A percentile compares a stretch with the other conserved stretches of the same genome.
Conservation (phyloP, 2,113 vertebrate genomes). For the Helogale parvula region DNA sequence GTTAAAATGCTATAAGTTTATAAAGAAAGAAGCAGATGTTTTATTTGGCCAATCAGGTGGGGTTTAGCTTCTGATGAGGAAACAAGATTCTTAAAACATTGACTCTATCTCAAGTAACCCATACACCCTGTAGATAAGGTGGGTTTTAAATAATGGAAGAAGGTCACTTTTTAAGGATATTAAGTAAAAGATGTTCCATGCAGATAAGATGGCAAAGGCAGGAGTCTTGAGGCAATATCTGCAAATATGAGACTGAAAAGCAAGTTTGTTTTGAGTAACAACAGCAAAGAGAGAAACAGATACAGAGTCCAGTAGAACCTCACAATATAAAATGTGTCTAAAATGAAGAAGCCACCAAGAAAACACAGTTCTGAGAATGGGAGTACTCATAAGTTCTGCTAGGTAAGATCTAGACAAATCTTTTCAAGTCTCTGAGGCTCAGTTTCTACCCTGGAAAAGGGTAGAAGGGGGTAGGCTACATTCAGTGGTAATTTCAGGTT, state of each 20-base stretch:
- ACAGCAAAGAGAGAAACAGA: constrained; percentile 13
- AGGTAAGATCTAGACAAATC: not conserved
- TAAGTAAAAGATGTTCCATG: constrained; percentile 54
- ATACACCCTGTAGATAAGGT: not conserved
- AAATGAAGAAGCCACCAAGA: not conserved
- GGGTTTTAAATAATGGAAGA: constrained; percentile 57
- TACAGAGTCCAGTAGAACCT: not conserved
- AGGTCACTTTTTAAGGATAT: constrained; percentile 34
- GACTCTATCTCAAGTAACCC: constrained; percentile 43
- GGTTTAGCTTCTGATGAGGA: not conserved
- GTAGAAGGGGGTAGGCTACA: not conserved
- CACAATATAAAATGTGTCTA: not conserved
- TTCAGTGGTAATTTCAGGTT: not conserved
- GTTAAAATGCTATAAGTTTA: constrained; percentile 2
- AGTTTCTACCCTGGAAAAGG: not conserved
- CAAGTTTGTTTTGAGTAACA: not conserved
- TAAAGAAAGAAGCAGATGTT: not conserved
- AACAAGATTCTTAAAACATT: constrained; percentile 15
- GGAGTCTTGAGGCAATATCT: not conserved
- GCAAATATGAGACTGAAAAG: constrained; percentile 17
- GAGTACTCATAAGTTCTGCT: not conserved
- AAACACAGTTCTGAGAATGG: not conserved
- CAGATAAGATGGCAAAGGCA: constrained; percentile 53
- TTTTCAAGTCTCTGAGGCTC: constrained; percentile 5
- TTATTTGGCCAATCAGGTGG: not conserved